Percentiles rank a stretch among this genome's conserved stretches.
Evolutionary conservation across 2,888 invertebrate species (phyloP).

Genomic region (Drymonia ruficornis): DNA sequence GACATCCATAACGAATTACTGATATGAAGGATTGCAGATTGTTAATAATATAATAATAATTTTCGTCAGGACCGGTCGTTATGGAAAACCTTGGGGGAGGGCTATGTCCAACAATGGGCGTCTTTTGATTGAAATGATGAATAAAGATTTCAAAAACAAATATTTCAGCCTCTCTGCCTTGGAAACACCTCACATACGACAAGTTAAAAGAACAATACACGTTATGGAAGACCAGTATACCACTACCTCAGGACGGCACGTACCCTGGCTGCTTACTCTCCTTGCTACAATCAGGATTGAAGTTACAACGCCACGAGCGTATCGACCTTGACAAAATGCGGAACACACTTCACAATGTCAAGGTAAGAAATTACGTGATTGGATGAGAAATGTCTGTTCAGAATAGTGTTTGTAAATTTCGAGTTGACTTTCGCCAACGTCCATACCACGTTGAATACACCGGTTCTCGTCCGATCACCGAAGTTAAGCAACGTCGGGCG

Average conservation of each 20-base stretch:
- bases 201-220: slow-evolving; percentile 68
- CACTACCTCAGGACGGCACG: slow-evolving; percentile 64
- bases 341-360: slow-evolving; percentile 56
- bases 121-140: too few relatives aligned
- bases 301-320: slow-evolving; percentile 53
- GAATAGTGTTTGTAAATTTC: slow-evolving; percentile 1
- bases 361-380: slow-evolving; percentile 47
- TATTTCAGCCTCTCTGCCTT: slow-evolving; percentile 64
- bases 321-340: slow-evolving; percentile 56
- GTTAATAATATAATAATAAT: too few relatives aligned
- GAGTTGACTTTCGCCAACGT: slow-evolving; percentile 45
- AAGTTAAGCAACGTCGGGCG: slow-evolving; percentile 81
- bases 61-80: too few relatives aligned
- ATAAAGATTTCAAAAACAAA: not conserved
- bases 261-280: slow-evolving; percentile 71
- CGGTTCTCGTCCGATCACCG: slow-evolving; percentile 82
- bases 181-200: slow-evolving; percentile 63
- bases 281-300: slow-evolving; percentile 61
- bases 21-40: too few relatives aligned
- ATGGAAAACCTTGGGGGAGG: too few relatives aligned
- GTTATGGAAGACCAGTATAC: slow-evolving; percentile 61
- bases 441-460: slow-evolving; percentile 77
- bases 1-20: too few relatives aligned
- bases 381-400: not conserved
- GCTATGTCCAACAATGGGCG: too few relatives aligned